Evolutionary conservation across 2,797 vertebrate species (phyloP).

Genomic region (Hydrolagus colliei): DNA sequence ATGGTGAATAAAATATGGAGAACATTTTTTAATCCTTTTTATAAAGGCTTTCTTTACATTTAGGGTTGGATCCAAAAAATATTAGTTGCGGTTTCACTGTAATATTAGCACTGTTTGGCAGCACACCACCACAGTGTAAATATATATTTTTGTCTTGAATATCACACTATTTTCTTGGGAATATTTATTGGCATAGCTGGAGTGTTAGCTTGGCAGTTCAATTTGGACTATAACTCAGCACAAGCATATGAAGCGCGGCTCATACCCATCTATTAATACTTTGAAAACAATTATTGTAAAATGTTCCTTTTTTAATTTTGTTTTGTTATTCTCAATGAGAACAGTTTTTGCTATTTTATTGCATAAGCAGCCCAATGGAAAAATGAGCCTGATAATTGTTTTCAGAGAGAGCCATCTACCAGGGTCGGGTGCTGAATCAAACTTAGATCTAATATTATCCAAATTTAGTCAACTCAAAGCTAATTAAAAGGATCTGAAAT

Average conservation of each 20-base stretch:
- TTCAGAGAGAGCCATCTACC: neutral
- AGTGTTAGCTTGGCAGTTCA: constrained; percentile 15
- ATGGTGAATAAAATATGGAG: too few relatives aligned
- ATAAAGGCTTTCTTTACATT: too few relatives aligned
- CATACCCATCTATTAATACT: neutral
- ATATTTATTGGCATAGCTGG: neutral
- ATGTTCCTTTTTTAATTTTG: neutral
- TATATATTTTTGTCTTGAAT: constrained; percentile 12
- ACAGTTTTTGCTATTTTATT: neutral
- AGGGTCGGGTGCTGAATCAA: neutral
- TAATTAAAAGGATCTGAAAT: neutral
- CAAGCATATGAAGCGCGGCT: neutral
- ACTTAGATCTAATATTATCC: neutral
- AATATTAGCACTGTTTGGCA: neutral
- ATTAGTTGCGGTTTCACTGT: neutral
- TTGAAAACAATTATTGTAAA: constrained; percentile 4
- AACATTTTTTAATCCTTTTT: too few relatives aligned
- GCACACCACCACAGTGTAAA: neutral
- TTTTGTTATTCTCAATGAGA: neutral
- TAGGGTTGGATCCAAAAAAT: too few relatives aligned
- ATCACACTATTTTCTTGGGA: constrained; percentile 19
- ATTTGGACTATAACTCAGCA: neutral
- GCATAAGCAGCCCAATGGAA: neutral
- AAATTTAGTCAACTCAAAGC: neutral
- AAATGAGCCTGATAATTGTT: neutral